These are phyloP conservation scores for Aphelinus atriplicis DNA, from an alignment of 1,140 invertebrate species.

Conservation along the genomic window DNA sequence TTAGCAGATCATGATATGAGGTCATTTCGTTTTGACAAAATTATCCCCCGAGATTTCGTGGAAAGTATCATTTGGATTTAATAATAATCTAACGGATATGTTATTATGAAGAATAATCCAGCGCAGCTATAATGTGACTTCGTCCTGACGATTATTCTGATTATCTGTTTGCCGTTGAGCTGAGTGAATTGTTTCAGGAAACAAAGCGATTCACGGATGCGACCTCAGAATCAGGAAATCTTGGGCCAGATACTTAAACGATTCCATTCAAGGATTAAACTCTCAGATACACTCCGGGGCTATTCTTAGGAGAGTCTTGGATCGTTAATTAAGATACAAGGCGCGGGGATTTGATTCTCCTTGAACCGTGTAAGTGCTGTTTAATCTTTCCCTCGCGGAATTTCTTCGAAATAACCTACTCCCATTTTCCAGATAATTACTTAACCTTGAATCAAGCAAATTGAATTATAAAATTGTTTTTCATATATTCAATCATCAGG, in stretches of 20 bases:
- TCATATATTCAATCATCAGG: too few species aligned
- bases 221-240: constrained; percentile 26
- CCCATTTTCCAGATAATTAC: too few species aligned
- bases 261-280: constrained; percentile 39
- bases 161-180: constrained; percentile 27
- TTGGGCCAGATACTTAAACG: constrained; percentile 35
- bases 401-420: neutral
- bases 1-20: too few species aligned
- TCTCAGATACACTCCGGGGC: constrained; percentile 4
- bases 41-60: too few species aligned
- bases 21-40: too few species aligned
- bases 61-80: too few species aligned
- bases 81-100: too few species aligned
- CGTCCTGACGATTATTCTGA: too few species aligned
- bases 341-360: constrained; percentile 22
- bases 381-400: constrained; percentile 16
- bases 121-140: too few species aligned
- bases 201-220: constrained; percentile 14
- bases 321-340: constrained; percentile 37
- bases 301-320: constrained; percentile 32
- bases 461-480: too few species aligned
- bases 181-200: constrained; percentile 33
- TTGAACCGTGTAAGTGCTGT: constrained; percentile 11
- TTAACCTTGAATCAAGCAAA: too few species aligned
- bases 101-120: too few species aligned